Evolutionary conservation across 2,888 invertebrate species (phyloP), one percentile per base, ranked within the genome.

Genomic region (Volucella inflata): DNA sequence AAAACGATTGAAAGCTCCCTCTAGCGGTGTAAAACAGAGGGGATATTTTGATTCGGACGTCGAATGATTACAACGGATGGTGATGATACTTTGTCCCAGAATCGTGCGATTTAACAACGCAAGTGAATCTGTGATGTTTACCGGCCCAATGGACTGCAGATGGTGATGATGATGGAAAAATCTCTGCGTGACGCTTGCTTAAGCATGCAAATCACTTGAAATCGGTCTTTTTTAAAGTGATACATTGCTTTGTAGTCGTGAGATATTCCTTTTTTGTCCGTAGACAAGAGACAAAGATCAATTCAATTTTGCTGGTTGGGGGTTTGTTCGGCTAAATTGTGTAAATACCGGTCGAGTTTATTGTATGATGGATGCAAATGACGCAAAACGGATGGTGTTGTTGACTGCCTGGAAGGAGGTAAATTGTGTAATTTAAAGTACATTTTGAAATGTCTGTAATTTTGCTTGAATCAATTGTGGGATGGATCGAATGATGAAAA

Each of bases 61-160:
- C 30, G 30, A 0, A 30, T 30, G 44, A 44, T 12, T 11, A 36
- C 38, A 55, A 14, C 14, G 38, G 4, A 51, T 8, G 30, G 21
- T 30, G 21, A 21, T 4, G 51, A 53, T 40, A 40, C 55, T 70
- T 71, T 71, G 71, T 51, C 71, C 64, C 77, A 71, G 46, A 77
- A 62, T 76, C 76, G 67, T 68, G 76, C 68, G 40, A 60, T 70
- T 38, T 62, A 51, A 51, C 59, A 77, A 62, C 48, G 62, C 70
- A 70, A 71, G 70, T 78, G 77, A 50, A 55, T 55, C 70, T 68
- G 48, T 46, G 50, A 64, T 64, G 40, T 71, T 64, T 51, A 44
- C 51, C 72, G 53, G 50, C 53, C 53, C 11, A 55, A 48, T 62
- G 36, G 57, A 1, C 16, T 36, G 38, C 30, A n/a, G n/a, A n/a